Conservation (phyloP, 1,140 invertebrate species). For the Rhopalosiphum padi region DNA sequence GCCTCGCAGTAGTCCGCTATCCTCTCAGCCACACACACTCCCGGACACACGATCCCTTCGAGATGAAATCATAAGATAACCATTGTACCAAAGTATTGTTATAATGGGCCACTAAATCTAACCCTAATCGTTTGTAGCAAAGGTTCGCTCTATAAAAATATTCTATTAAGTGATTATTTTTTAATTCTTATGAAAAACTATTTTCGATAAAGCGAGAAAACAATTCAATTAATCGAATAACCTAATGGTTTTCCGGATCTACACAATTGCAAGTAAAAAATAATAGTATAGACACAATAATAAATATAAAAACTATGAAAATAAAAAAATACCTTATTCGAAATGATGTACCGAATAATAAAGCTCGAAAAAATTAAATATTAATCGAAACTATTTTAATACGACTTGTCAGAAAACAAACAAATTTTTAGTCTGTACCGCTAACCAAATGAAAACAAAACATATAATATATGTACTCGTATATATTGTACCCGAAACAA, state of each 20-base stretch:
- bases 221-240: not conserved
- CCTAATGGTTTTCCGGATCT: not conserved
- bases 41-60: constrained; percentile 68
- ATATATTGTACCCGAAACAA: not conserved
- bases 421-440: not conserved
- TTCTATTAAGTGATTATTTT: not conserved
- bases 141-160: not conserved
- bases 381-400: too few species aligned
- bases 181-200: not conserved
- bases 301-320: too few species aligned
- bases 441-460: not conserved
- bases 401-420: too few species aligned
- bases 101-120: not conserved
- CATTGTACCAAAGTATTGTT: not conserved
- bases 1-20: constrained; percentile 86
- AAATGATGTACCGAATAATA: too few species aligned
- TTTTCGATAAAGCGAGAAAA: not conserved
- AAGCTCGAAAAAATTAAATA: too few species aligned
- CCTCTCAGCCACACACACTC: constrained; percentile 81
- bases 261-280: not conserved
- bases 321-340: too few species aligned
- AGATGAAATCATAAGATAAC: constrained; percentile 15
- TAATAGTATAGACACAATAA: too few species aligned
- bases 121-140: not conserved
- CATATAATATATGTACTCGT: not conserved